Base-by-base conservation (phyloP, 2,888 invertebrate genomes). In the Aethes cnicana region DNA sequence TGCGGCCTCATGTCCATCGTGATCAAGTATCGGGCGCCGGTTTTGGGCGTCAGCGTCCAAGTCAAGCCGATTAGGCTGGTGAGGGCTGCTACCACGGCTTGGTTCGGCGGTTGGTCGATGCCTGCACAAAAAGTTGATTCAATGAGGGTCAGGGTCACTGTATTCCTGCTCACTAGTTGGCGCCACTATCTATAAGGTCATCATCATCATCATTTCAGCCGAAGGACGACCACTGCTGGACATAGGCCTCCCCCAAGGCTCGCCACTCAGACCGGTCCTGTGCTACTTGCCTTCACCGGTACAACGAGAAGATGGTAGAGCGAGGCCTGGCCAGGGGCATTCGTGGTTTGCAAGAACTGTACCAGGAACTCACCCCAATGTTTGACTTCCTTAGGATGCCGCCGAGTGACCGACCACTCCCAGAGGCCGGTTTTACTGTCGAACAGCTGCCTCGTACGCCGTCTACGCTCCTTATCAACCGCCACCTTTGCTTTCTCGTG, bases 1-100 rank as follows among this genome's bases (percentile, higher is more conserved):
- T 88, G 85, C 66, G 84, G 77, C 72, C 89, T 78, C 86, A 90
- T 86, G 53, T 90, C 90, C 70, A 90, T 66, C 6, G 90, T 89
- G 65, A 90, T 87, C 68, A 90, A 56, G 59, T 87, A 90, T 46
- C 84, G 79, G 3, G 64, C 71, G 0, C 84, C 81, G 2, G 84
- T 88, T 0, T 84, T 76, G 18, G 77, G 74, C 1, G 81, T 75
- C 11, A 83, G 67, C 5, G 74, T 56, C 89, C 88, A 89, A 0
- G 84, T 79, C 17, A 79, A 74, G 54, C 87, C 84, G 20, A 89
- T 68, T 9, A 90, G 72, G 47, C 78, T 81, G 58, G 61, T 73
- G 26, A 90, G 68, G 0, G 85, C 77, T 0, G 63, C 64, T n/a
- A 83, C 14, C n/a, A 90, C 70, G 0, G 65, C 66, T 3, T 61